phyloP scores from a whole-genome alignment of 2,113 vertebrate species.

The Bos indicus region DNA sequence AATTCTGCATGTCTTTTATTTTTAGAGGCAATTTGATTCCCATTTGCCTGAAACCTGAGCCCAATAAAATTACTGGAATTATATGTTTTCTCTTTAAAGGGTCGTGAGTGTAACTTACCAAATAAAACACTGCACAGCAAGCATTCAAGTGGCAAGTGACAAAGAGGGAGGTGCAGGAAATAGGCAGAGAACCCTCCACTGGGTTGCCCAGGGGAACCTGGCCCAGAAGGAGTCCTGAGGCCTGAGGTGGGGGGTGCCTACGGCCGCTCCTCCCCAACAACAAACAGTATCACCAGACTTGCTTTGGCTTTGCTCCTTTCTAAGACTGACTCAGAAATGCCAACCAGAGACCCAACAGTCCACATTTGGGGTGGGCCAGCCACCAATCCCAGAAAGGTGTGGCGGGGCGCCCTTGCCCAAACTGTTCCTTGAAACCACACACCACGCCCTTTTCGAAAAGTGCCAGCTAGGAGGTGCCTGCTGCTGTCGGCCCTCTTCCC shows the following conservation, averaged over 20 bases:
- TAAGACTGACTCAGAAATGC: conserved; percentile 22
- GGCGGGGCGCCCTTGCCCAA: background rate
- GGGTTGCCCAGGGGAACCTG: background rate
- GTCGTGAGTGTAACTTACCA: conserved; percentile 32
- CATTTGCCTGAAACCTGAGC: conserved; percentile 40
- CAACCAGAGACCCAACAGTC: background rate
- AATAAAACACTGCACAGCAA: background rate
- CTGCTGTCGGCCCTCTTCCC: background rate
- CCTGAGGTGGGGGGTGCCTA: background rate
- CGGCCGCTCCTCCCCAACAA: too few relatives aligned
- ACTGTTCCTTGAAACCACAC: conserved; percentile 7
- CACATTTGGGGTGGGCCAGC: background rate
- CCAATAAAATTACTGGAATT: conserved; percentile 16
- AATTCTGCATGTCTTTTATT: conserved; percentile 42
- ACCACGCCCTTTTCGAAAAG: background rate
- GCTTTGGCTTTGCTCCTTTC: background rate
- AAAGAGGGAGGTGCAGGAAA: background rate
- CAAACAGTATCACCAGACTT: background rate
- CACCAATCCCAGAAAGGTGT: background rate
- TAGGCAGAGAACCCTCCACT: background rate
- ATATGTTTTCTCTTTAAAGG: conserved; percentile 53
- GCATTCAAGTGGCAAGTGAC: background rate
- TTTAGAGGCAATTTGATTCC: conserved; percentile 64
- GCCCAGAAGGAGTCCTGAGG: background rate
- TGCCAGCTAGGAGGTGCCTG: background rate